Percentiles rank a stretch among this genome's conserved stretches.
Conservation (phyloP, 2,888 invertebrate species). For the Parnassius glacialis region DNA sequence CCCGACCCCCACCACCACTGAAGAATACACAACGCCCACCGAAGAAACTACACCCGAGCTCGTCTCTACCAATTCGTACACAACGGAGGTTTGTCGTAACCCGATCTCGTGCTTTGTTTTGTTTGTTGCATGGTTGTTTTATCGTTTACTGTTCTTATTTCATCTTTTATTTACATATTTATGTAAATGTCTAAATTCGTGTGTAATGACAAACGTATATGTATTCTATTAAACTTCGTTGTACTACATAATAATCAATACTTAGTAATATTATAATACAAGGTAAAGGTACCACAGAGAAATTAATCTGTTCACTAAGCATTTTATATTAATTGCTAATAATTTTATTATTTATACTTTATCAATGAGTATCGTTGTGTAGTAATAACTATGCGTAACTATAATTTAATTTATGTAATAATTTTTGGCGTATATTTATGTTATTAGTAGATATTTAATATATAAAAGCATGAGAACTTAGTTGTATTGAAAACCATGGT, state of each 20-base stretch:
- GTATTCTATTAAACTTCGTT: slow-evolving; percentile 11
- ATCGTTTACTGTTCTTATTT: slow-evolving; percentile 29
- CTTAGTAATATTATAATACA: no score
- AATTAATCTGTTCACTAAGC: no score
- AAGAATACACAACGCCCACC: slow-evolving; percentile 37
- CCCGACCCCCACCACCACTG: slow-evolving; percentile 36
- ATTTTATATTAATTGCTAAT: no score
- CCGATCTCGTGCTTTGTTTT: slow-evolving; percentile 46
- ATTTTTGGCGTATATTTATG: background rate
- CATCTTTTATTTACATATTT: slow-evolving; percentile 20
- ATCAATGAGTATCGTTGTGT: background rate
- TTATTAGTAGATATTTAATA: background rate
- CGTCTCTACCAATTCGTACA: slow-evolving; percentile 69
- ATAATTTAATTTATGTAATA: background rate
- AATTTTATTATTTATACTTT: no score
- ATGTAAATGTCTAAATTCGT: slow-evolving; percentile 11
- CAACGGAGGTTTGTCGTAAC: slow-evolving; percentile 77
- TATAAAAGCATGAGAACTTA: background rate
- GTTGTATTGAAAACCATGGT: background rate
- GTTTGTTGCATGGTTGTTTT: slow-evolving; percentile 36
- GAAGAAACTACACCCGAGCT: slow-evolving; percentile 63
- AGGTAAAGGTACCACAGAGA: no score
- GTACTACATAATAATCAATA: background rate
- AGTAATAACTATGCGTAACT: background rate
- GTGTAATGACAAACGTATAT: background rate